Percentiles rank a stretch among this genome's conserved stretches.
These are phyloP conservation scores for Artemia franciscana DNA, from an alignment of 1,140 invertebrate species.

Conservation along the genomic window DNA sequence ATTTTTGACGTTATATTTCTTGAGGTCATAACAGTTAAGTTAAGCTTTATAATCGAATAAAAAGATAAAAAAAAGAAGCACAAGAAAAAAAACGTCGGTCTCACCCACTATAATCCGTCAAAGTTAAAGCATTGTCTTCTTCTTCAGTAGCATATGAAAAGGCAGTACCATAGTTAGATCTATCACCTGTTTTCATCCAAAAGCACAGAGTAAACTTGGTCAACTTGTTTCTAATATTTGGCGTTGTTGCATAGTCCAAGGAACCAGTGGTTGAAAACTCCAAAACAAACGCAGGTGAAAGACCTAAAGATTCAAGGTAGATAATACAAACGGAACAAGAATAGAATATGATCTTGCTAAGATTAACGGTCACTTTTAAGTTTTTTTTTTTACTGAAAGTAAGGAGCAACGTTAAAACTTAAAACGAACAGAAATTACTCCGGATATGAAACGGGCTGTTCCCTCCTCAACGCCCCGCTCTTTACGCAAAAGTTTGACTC, in stretches of 20 bases:
- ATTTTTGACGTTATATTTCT: too few species aligned
- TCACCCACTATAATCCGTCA: constrained; percentile 45
- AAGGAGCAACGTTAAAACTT: too few species aligned
- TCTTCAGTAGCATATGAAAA: constrained; percentile 35
- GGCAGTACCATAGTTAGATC: constrained; percentile 40
- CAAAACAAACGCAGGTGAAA: constrained; percentile 26
- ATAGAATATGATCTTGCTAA: too few species aligned
- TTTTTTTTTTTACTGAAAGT: too few species aligned
- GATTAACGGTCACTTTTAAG: too few species aligned
- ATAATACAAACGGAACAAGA: too few species aligned
- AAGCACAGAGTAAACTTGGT: constrained; percentile 31
- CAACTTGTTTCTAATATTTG: constrained; percentile 17
- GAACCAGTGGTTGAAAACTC: constrained; percentile 27
- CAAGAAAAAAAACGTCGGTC: too few species aligned
- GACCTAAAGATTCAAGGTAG: constrained; percentile 18
- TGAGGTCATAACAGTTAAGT: too few species aligned
- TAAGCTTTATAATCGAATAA: background rate
- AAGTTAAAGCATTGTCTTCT: constrained; percentile 35
- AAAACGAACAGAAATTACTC: too few species aligned
- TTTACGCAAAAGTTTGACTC: too few species aligned
- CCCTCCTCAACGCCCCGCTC: too few species aligned
- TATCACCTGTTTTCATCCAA: constrained; percentile 38
- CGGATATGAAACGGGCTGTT: too few species aligned
- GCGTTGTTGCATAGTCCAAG: constrained; percentile 26
- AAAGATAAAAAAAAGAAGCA: constrained; percentile 4